Evolutionary conservation across 2,797 vertebrate genomes (phyloP).

Genomic region (Caiman crocodilus): DNA sequence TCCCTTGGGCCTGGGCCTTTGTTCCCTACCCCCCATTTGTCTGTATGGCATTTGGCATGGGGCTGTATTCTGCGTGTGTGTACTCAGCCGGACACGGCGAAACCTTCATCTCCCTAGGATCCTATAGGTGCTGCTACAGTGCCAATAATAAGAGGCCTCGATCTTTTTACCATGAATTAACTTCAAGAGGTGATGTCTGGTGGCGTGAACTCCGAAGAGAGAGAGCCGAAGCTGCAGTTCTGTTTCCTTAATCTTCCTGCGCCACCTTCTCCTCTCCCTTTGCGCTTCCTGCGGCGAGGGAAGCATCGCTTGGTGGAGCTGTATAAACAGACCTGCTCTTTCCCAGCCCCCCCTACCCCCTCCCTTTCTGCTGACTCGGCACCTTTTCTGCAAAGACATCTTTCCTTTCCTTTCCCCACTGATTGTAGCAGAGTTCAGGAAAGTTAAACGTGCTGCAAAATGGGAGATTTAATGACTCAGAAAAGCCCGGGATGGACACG

Average conservation of each 20-base stretch:
- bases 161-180: neutral
- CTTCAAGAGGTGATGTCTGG: neutral
- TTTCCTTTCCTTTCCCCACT: conserved; percentile 26
- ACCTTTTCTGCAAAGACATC: conserved; percentile 5
- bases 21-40: neutral
- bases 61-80: neutral
- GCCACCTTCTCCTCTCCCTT: neutral
- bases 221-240: neutral
- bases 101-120: neutral
- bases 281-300: neutral
- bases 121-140: neutral
- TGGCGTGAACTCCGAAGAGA: neutral
- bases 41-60: neutral
- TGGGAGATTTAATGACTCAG: conserved; percentile 60
- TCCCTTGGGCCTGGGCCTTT: neutral
- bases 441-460: conserved; percentile 42
- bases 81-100: neutral
- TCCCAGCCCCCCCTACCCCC: neutral
- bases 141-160: neutral
- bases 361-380: conserved; percentile 44
- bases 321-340: neutral
- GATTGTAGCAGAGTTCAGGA: conserved; percentile 37
- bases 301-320: neutral
- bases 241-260: too few species aligned
- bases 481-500: conserved; percentile 17